Evolutionary conservation across 1,140 invertebrate species (phyloP).

Genomic region (Lepidurus apus): DNA sequence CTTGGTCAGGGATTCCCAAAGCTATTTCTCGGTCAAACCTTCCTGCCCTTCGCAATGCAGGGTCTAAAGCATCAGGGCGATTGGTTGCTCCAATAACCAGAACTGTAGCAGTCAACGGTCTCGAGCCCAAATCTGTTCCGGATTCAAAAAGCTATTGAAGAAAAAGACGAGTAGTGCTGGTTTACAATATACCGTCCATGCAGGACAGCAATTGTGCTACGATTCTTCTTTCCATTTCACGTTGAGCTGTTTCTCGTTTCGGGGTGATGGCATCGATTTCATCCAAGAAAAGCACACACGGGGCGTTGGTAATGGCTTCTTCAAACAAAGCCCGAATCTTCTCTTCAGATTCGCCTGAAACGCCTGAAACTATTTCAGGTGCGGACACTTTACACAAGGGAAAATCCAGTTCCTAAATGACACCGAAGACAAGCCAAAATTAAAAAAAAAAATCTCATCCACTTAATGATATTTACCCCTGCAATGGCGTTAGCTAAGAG

Average conservation of each 20-base stretch:
- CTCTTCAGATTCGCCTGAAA: slow-evolving; percentile 93
- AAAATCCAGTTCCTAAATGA: slow-evolving; percentile 53
- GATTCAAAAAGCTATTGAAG: not conserved
- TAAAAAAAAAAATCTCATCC: slow-evolving; percentile 24
- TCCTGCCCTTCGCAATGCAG: slow-evolving; percentile 81
- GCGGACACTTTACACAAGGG: slow-evolving; percentile 79
- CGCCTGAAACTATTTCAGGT: slow-evolving; percentile 86
- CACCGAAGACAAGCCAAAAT: slow-evolving; percentile 30
- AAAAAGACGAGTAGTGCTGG: not conserved
- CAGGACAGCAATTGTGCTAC: slow-evolving; percentile 85
- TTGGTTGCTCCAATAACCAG: slow-evolving; percentile 94
- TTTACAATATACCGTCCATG: slow-evolving; percentile 64
- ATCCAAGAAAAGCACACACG: slow-evolving; percentile 88
- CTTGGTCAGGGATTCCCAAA: slow-evolving; percentile 84
- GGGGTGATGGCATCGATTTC: slow-evolving; percentile 87
- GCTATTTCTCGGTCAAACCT: slow-evolving; percentile 89
- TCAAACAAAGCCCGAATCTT: slow-evolving; percentile 86
- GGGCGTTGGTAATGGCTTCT: slow-evolving; percentile 63
- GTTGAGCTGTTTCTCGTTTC: slow-evolving; percentile 77
- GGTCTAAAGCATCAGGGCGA: slow-evolving; percentile 86
- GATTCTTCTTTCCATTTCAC: slow-evolving; percentile 92
- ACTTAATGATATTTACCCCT: slow-evolving; percentile 55
- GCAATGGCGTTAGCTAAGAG: slow-evolving; percentile 86
- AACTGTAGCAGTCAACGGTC: slow-evolving; percentile 46
- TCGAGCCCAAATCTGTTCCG: slow-evolving; percentile 24